These are phyloP conservation scores for Rhopalosiphum maidis DNA, from an alignment of 1,140 invertebrate species.

Conservation along the genomic window DNA sequence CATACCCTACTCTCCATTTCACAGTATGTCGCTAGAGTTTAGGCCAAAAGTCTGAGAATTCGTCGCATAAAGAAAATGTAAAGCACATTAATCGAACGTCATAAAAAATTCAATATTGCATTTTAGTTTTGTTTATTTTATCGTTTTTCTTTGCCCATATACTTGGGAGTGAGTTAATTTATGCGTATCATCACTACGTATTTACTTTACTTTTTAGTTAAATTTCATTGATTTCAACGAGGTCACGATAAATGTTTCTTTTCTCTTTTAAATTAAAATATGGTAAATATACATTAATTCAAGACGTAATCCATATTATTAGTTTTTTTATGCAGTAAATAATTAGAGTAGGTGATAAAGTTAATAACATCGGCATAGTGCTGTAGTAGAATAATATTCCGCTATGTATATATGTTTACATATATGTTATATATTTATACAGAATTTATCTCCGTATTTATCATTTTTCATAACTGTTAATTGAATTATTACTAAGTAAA, in stretches of 20 bases:
- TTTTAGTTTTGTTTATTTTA: slow-evolving; percentile 1
- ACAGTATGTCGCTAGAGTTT: background rate
- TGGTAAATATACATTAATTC: background rate
- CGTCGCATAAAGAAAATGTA: background rate
- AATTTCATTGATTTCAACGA: background rate
- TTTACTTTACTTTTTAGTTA: background rate
- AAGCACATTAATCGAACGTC: background rate
- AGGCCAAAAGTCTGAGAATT: background rate
- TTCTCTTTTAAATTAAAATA: background rate
- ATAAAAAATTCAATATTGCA: slow-evolving; percentile 43
- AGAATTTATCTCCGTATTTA: background rate
- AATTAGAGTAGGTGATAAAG: too few species aligned
- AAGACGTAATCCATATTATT: background rate
- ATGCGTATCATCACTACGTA: background rate
- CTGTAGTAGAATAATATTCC: too few species aligned
- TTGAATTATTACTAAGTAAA: background rate
- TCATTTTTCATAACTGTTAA: background rate
- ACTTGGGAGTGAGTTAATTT: background rate
- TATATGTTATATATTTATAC: background rate
- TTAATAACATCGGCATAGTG: too few species aligned
- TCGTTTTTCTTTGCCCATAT: background rate
- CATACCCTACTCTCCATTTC: background rate
- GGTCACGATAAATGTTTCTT: background rate
- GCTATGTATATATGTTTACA: background rate
- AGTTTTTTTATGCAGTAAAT: too few species aligned